phyloP scores from a whole-genome alignment of 2,797 vertebrate species.

The Microctenopoma steveboyesi region DNA sequence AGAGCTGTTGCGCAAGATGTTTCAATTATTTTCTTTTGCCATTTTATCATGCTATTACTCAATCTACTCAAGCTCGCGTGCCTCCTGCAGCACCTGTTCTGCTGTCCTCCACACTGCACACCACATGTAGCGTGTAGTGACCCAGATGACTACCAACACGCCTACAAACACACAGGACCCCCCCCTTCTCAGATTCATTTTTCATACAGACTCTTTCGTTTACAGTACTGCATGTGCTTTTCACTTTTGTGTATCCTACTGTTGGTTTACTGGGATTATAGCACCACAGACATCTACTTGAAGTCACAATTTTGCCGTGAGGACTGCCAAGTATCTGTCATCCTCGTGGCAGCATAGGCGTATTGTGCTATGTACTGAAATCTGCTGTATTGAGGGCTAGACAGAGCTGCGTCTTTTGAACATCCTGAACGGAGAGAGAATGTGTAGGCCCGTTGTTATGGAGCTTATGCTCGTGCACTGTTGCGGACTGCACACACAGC shows the following conservation, averaged over 20 bases:
- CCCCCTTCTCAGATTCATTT: constrained; percentile 31
- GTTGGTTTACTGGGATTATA: constrained; percentile 66
- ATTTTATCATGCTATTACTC: not conserved
- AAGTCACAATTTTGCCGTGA: constrained; percentile 38
- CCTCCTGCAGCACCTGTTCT: constrained; percentile 11
- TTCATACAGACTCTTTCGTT: constrained; percentile 42
- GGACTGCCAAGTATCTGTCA: constrained; percentile 35
- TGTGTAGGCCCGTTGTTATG: constrained; percentile 89
- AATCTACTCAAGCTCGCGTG: not conserved
- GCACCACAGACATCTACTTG: constrained; percentile 70
- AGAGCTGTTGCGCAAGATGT: constrained; percentile 7
- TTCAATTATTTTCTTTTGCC: not conserved
- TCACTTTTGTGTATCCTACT: constrained; percentile 28
- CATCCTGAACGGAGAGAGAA: constrained; percentile 87
- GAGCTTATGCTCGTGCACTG: constrained; percentile 91
- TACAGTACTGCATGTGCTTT: constrained; percentile 40
- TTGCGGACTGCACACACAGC: constrained; percentile 89
- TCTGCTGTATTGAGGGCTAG: constrained; percentile 67
- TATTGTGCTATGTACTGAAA: constrained; percentile 31
- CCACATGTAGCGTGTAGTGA: not conserved
- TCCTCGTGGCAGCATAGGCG: constrained; percentile 42
- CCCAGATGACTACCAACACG: not conserved
- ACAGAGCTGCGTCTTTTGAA: constrained; percentile 93
- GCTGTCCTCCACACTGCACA: constrained; percentile 7
- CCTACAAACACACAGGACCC: not conserved